Evolutionary conservation across 2,113 vertebrate species (phyloP), one percentile per base, ranked within the genome.

Genomic region (Gymnogyps californianus): DNA sequence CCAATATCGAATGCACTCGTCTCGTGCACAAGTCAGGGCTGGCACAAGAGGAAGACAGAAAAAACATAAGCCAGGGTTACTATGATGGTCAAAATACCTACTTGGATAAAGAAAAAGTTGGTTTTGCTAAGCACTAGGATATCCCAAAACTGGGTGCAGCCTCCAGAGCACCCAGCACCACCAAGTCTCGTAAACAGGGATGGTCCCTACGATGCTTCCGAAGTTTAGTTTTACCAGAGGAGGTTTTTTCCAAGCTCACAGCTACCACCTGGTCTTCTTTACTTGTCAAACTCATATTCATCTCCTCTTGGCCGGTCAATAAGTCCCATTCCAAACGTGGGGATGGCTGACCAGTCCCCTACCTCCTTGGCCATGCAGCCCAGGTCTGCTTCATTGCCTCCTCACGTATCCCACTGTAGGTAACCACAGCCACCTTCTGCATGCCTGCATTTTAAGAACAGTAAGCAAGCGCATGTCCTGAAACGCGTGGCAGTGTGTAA

Each of bases 401-500:
- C 29, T 82, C 42, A 1, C 0, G 0, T 2, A 46, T 6, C 59
- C 70, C 10, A 1, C n/a, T 24, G n/a, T 0, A 36, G 34, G 4
- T 7, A 75, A 40, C 22, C 61, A 61, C 51, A 5, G 11, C 26
- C 34, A 31, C 51, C 24, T 34, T 13, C 44, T 11, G 6, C 66
- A 8, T 0, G 0, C 11, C 44, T 46, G 19, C 9, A 5, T 13
- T 59, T 44, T 9, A 18, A 34, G 24, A 36, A 28, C 52, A 55
- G 10, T 0, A 26, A 62, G 70, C 10, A 29, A 2, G 5, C 4
- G 19, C 26, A 4, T 0, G 3, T 7, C 57, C 79, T 10, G 3
- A 38, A 34, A 52, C 1, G 1, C 1, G 6, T 7, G 36, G 3
- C 72, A 46, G 62, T 1, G 2, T 2, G 5, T 4, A 6, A 0